phyloP scores from a whole-genome alignment of 2,888 invertebrate species.

The Phlogophora meticulosa region DNA sequence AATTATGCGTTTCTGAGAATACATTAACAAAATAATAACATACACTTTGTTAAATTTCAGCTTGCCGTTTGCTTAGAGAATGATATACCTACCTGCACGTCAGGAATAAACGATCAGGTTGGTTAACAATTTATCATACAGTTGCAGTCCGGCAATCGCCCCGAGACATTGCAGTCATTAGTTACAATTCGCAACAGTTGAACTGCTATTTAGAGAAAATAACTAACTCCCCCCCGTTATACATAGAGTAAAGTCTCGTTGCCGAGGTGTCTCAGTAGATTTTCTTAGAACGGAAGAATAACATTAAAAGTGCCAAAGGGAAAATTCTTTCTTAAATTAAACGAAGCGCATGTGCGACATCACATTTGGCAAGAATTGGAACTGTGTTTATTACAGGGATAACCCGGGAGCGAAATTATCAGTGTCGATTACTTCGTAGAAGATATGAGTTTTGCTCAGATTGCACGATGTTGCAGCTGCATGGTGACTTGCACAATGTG shows the following conservation, averaged over 20 bases:
- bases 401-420: conserved; percentile 62
- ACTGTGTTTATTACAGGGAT: conserved; percentile 65
- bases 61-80: conserved; percentile 63
- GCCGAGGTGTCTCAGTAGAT: conserved; percentile 48
- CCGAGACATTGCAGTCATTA: conserved; percentile 80
- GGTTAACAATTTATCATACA: conserved; percentile 80
- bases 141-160: conserved; percentile 77
- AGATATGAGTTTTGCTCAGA: conserved; percentile 13
- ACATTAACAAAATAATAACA: conserved; percentile 64
- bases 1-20: conserved; percentile 62
- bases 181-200: conserved; percentile 85
- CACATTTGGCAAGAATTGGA: conserved; percentile 62
- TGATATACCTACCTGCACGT: conserved; percentile 72
- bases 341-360: conserved; percentile 52
- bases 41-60: conserved; percentile 59
- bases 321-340: conserved; percentile 66
- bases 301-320: conserved; percentile 67
- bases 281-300: conserved; percentile 51
- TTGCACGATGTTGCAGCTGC: conserved; percentile 25
- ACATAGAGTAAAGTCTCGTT: conserved; percentile 68
- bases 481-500: conserved; percentile 21
- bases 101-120: conserved; percentile 77
- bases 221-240: conserved; percentile 72
- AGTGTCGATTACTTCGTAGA: conserved; percentile 42
- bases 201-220: conserved; percentile 79